Evolutionary conservation across 2,888 invertebrate species (phyloP).

Genomic region (Ceramica pisi): DNA sequence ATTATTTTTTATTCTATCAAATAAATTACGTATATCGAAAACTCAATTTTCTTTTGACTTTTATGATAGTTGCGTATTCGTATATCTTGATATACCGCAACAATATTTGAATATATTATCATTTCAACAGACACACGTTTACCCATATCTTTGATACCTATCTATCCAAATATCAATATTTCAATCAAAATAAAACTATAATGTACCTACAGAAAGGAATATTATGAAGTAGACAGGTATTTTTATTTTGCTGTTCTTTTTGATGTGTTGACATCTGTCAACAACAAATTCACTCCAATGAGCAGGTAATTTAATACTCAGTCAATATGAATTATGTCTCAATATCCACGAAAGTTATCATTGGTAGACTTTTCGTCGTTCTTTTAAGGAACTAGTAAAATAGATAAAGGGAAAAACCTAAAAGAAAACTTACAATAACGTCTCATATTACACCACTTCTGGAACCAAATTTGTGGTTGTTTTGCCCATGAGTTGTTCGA

Average conservation of each 20-base stretch:
- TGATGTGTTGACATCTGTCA: background rate
- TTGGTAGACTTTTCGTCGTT: background rate
- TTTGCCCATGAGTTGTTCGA: too few relatives aligned
- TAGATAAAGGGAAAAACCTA: too few relatives aligned
- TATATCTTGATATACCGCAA: background rate
- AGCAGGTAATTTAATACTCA: background rate
- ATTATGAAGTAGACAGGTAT: background rate
- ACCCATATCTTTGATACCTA: constrained; percentile 13
- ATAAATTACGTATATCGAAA: constrained; percentile 17
- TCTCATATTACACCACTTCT: too few relatives aligned
- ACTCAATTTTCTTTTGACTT: constrained; percentile 36
- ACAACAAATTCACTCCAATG: background rate
- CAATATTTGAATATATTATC: constrained; percentile 26
- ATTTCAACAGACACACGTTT: background rate
- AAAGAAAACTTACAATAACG: too few relatives aligned
- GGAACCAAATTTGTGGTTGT: too few relatives aligned
- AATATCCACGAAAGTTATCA: background rate
- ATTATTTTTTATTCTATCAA: constrained; percentile 20
- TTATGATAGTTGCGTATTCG: constrained; percentile 12
- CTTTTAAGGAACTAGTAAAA: too few relatives aligned
- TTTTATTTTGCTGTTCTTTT: background rate
- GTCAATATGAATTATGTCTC: background rate
- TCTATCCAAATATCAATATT: constrained; percentile 21
- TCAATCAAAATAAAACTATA: constrained; percentile 34
- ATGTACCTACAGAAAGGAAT: constrained; percentile 9